A percentile compares a stretch with the other conserved stretches of the same genome.
Conservation (phyloP, 2,888 invertebrate genomes). For the Caenorhabditis sulstoni region DNA sequence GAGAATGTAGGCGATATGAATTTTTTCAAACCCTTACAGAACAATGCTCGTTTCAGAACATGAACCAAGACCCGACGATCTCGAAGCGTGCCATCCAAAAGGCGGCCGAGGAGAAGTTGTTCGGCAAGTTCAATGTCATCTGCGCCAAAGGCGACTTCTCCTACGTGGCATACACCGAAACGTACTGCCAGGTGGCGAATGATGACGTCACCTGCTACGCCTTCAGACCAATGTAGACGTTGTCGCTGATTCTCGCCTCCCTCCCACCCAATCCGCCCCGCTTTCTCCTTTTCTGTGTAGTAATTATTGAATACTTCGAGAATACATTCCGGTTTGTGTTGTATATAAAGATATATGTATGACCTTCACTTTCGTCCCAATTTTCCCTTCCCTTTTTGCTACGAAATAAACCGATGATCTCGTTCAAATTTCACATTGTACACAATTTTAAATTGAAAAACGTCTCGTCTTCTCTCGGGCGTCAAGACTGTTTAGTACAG, state of each 20-base stretch:
- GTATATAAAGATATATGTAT: conserved; percentile 30
- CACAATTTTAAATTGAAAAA: background rate
- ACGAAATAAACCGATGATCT: conserved; percentile 50
- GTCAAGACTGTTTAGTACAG: background rate
- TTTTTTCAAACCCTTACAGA: no score
- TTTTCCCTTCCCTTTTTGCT: conserved; percentile 17
- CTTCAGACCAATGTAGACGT: conserved; percentile 72
- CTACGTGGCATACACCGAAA: conserved; percentile 78
- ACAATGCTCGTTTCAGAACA: conserved; percentile 78
- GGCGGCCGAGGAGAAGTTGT: conserved; percentile 78
- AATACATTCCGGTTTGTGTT: conserved; percentile 57
- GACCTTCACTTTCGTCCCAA: conserved; percentile 40
- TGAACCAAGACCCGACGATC: conserved; percentile 74
- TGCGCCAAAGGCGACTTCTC: conserved; percentile 79
- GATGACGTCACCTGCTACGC: conserved; percentile 80
- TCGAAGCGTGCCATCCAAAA: conserved; percentile 79
- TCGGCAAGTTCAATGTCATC: conserved; percentile 78
- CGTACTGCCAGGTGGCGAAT: conserved; percentile 71
- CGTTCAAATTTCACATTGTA: conserved; percentile 17
- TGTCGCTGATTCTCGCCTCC: no score
- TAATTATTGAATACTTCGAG: conserved; percentile 53
- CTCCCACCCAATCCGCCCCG: background rate
- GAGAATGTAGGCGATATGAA: conserved; percentile 68
- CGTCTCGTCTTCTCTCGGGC: conserved; percentile 5
- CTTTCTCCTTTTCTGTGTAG: conserved; percentile 22